Conservation (phyloP, 2,797 vertebrate genomes). For the Macropus fuliginosus region DNA sequence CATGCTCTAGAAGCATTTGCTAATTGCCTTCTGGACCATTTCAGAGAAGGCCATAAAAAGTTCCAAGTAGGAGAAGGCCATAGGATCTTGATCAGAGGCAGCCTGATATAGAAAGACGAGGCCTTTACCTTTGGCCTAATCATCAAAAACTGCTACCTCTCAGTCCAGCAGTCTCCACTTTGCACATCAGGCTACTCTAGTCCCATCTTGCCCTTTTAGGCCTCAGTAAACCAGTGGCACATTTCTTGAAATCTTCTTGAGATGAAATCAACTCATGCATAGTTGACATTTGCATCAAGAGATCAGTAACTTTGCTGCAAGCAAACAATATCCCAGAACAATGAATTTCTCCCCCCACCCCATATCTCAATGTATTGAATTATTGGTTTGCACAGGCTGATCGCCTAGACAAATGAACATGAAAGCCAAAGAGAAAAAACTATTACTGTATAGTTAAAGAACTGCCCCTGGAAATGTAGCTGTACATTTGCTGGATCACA, state of each 20-base stretch:
- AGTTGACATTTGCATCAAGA: slow-evolving; percentile 32
- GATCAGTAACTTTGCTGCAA: slow-evolving; percentile 41
- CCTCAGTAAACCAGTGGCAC: slow-evolving; percentile 29
- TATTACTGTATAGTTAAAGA: neutral
- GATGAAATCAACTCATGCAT: slow-evolving; percentile 60
- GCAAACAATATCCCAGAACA: neutral
- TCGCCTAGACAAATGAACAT: slow-evolving; percentile 22
- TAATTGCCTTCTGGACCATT: neutral
- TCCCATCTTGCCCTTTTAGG: neutral
- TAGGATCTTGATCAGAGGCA: neutral
- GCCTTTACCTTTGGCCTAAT: neutral
- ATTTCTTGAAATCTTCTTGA: slow-evolving; percentile 47
- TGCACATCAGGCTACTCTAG: neutral
- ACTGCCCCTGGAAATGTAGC: neutral
- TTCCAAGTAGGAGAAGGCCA: neutral
- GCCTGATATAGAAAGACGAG: neutral
- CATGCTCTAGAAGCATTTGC: neutral
- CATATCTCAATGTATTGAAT: slow-evolving; percentile 30
- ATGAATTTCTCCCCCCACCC: neutral
- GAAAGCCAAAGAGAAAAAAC: neutral
- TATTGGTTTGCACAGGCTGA: slow-evolving; percentile 10
- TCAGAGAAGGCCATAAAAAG: neutral
- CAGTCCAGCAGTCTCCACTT: neutral
- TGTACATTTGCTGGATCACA: neutral
- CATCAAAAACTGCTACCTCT: neutral